A percentile compares a stretch with the other conserved stretches of the same genome.
These are phyloP conservation scores for Prolemur simus DNA, from an alignment of 2,113 vertebrate species.

Conservation along the genomic window DNA sequence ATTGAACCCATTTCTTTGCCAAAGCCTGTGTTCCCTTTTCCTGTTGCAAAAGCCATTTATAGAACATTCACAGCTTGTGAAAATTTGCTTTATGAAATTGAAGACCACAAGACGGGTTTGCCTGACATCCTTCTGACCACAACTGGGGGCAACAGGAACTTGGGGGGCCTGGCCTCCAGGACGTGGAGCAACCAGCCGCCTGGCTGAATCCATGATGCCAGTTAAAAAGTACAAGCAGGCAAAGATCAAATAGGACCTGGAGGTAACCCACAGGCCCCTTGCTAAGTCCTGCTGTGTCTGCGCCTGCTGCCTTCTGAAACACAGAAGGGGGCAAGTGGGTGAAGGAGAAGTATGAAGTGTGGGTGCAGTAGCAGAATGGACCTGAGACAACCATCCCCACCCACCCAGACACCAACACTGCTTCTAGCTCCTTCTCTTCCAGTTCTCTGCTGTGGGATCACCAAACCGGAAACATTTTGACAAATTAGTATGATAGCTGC, in stretches of 20 bases:
- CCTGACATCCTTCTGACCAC: not conserved
- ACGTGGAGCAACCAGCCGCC: not conserved
- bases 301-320: not conserved
- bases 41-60: not conserved
- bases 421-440: not conserved
- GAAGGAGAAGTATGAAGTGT: no score
- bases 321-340: rapidly evolving
- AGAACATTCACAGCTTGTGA: not conserved
- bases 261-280: no score
- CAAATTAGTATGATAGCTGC: not conserved
- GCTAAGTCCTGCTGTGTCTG: rapidly evolving
- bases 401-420: not conserved
- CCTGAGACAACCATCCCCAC: not conserved
- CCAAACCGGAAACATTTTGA: not conserved
- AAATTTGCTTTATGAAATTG: not conserved
- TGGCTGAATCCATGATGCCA: not conserved
- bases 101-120: not conserved
- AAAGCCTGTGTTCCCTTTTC: not conserved
- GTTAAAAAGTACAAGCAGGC: not conserved
- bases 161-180: not conserved
- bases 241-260: rapidly evolving
- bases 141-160: not conserved
- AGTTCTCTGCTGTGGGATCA: rapidly evolving
- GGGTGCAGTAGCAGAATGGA: rapidly evolving
- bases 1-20: not conserved